Base-by-base conservation (phyloP, 2,888 invertebrate species). In the Hymenopus coronatus region DNA sequence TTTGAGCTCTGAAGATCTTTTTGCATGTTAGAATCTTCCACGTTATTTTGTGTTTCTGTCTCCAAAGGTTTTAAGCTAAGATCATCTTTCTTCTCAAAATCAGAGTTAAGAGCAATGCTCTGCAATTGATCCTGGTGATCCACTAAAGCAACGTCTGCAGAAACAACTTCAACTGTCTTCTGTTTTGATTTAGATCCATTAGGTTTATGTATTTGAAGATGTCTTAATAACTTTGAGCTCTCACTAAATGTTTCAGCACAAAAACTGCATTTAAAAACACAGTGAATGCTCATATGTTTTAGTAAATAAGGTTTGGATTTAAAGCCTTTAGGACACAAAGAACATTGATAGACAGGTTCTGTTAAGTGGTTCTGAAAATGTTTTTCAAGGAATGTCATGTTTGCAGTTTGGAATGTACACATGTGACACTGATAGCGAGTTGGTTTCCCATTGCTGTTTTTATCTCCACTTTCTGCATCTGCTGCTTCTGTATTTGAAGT, bases 231-330 rank as follows among this genome's bases (percentile, higher is more conserved):
- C 15, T 82, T 54, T n/a, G n/a, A 27, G 25, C 87, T 88, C 15
- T 54, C 84, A 28, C 70, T 84, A 84, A 89, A 90, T 25, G 86
- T 88, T 84, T 82, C 25, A 20, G 81, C 54, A 88, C 90, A 90
- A 15, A 90, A n/a, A 20, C 89, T 89, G 85, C 90, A 90, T 30
- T 88, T 89, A 83, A 88, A 89, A n/a, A 87, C 82, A 28, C 84
- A 46, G 20, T 90, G 90, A 54, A 54, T 83, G 27, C 28, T 70
- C 54, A 87, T 70, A 84, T 90, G 90, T 9, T 87, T 85, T 30
- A 87, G 40, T 46, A 90, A 81, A 28, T 54, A 84, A 15, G 25
- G 27, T 85, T 88, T 89, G 40, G 54, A 84, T 27, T 87, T 88
- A 28, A 90, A 90, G n/a, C 27, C n/a, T 87, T 89, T 88, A n/a